A percentile compares a stretch with the other conserved stretches of the same genome.
phyloP scores from a whole-genome alignment of 2,797 vertebrate genomes.

The Neostethus bicornis region DNA sequence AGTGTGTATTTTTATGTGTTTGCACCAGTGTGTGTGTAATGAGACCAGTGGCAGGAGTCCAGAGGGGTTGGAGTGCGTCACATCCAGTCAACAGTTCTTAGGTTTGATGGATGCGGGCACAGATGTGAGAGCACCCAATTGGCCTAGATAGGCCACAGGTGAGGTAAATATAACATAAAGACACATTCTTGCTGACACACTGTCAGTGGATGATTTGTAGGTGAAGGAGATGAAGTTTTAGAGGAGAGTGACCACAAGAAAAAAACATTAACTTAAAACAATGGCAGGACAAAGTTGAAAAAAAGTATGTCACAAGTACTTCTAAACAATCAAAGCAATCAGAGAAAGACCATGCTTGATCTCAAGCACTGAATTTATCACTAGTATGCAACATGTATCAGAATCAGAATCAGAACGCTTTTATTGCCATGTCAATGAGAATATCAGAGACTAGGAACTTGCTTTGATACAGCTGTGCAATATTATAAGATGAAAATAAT shows the following conservation, averaged over 20 bases:
- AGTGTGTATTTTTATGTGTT: slow-evolving; percentile 28
- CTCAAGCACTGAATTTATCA: slow-evolving; percentile 52
- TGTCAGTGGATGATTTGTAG: slow-evolving; percentile 25
- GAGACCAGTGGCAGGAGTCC: slow-evolving; percentile 55
- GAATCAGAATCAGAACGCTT: no score
- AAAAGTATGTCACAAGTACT: slow-evolving; percentile 25
- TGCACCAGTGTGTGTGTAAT: slow-evolving; percentile 33
- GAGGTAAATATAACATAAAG: slow-evolving; percentile 68
- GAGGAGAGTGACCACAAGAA: slow-evolving; percentile 4
- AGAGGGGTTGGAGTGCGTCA: slow-evolving; percentile 61
- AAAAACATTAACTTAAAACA: slow-evolving; percentile 13
- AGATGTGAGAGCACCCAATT: slow-evolving; percentile 58
- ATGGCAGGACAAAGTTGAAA: slow-evolving; percentile 9
- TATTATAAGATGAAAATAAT: no score
- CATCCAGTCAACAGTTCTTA: slow-evolving; percentile 62
- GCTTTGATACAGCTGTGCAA: no score
- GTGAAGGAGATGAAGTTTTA: slow-evolving; percentile 20
- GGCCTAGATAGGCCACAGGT: slow-evolving; percentile 68
- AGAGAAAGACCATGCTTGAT: slow-evolving; percentile 23
- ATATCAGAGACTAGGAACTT: no score
- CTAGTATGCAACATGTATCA: no score
- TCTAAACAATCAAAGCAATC: slow-evolving; percentile 48
- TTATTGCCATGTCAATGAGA: no score
- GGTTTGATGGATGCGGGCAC: slow-evolving; percentile 68
- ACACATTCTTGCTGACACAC: slow-evolving; percentile 43